phyloP scores from a whole-genome alignment of 2,888 invertebrate genomes.

The Drosophila crucigera region DNA sequence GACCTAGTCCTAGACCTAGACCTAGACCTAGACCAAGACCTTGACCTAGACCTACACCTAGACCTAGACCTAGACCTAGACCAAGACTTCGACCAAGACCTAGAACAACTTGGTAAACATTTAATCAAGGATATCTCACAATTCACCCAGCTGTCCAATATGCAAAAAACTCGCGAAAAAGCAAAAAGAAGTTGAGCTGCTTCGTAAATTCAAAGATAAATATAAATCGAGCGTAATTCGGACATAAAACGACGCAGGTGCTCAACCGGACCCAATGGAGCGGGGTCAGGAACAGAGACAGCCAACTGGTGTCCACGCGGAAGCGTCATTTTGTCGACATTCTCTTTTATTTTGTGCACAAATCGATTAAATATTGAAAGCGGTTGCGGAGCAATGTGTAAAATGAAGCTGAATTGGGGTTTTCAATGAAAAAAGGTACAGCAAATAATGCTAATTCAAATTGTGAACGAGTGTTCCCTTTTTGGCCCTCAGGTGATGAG shows the following conservation, averaged over 20 bases:
- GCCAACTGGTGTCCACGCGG: constrained; percentile 49
- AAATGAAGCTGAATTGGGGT: constrained; percentile 5
- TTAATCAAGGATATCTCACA: background rate
- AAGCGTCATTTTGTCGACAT: constrained; percentile 10
- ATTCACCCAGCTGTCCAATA: background rate
- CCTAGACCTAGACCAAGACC: background rate
- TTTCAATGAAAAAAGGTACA: background rate
- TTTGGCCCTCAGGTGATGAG: constrained; percentile 16
- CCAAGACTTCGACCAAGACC: background rate
- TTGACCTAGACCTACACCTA: background rate
- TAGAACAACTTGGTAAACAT: background rate
- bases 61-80: background rate
- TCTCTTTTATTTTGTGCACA: constrained; percentile 41
- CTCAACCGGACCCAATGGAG: constrained; percentile 31
- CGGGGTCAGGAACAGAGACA: background rate
- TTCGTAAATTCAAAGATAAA: constrained; percentile 75
- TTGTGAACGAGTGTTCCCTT: constrained; percentile 7
- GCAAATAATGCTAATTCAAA: constrained; percentile 26
- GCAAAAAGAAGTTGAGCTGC: constrained; percentile 29
- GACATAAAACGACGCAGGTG: constrained; percentile 65
- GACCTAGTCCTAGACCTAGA: background rate
- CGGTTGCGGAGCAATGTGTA: constrained; percentile 20
- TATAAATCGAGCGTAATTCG: constrained; percentile 76
- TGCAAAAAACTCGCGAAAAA: background rate
- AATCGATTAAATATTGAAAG: constrained; percentile 75